Base-by-base conservation (phyloP, 2,113 vertebrate species). In the Centropus unirufus region DNA sequence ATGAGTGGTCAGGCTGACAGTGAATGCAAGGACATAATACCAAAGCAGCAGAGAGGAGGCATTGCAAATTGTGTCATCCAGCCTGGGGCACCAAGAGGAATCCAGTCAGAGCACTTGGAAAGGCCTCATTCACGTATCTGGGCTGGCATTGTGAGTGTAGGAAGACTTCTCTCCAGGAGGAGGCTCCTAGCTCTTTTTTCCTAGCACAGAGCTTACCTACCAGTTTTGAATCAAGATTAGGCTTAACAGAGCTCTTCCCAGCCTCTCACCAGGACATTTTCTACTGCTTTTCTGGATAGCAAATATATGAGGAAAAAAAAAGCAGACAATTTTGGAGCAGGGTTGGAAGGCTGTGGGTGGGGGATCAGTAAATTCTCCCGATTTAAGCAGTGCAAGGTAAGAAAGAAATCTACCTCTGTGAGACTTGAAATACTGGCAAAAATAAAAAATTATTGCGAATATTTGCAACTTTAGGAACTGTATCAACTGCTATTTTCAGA, bases 151-250 rank as follows among this genome's bases (percentile, higher is more conserved):
- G 34, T 9, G 16, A 78, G 87, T 75, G 69, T n/a, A 82, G 74
- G 64, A 87, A 95, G 86, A 13, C 23, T 76, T 73, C 39, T 79
- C 52, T 86, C 93, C 93, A 87, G 88, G 80, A 93, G 93, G 85
- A 95, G 83, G 95, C 86, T 96, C 92, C 86, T 62, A 83, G 85
- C 20, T 52, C 61, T 40, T 69, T 73, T 81, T 67, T 86, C 62
- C 54, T 47, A 47, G 23, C n/a, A 55, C 11, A 59, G 68, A 70
- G 54, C 62, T 90, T 88, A 85, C 81, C 87, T 93, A 52, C 47
- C 36, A 21, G 34, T 59, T 91, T 59, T 72, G 70, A 51, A 72
- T 36, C 49, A 47, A 17, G 63, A 39, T 92, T 42, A 88, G 32
- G 10, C 22, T 81, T 46, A 73, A 36, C 30, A 77, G 36, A 73